phyloP scores from a whole-genome alignment of 2,797 vertebrate species.

The Lerista edwardsae region DNA sequence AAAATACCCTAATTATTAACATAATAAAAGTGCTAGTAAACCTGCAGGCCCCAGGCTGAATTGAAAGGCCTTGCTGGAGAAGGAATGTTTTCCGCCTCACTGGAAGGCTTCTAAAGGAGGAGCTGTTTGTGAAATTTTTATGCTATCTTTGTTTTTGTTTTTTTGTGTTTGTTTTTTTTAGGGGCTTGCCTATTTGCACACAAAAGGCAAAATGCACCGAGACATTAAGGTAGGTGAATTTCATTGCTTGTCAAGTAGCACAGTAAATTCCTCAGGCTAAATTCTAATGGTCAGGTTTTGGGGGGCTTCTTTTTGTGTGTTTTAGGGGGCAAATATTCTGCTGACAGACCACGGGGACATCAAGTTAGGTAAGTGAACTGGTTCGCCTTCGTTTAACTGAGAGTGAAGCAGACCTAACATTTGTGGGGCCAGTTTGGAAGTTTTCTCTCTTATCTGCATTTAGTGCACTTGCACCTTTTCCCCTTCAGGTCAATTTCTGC shows the following conservation, averaged over 20 bases:
- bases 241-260: slow-evolving; percentile 13
- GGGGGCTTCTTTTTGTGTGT: slow-evolving; percentile 40
- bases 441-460: not conserved
- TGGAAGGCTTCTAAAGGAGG: no score
- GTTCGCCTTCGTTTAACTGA: not conserved
- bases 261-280: slow-evolving; percentile 5
- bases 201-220: slow-evolving; percentile 96
- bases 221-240: slow-evolving; percentile 92
- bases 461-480: not conserved
- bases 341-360: slow-evolving; percentile 95
- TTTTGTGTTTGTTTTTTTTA: slow-evolving; percentile 64
- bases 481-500: no score
- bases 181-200: slow-evolving; percentile 95
- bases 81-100: no score
- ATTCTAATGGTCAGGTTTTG: slow-evolving; percentile 30
- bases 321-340: slow-evolving; percentile 96
- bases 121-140: not conserved
- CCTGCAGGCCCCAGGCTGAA: no score
- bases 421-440: not conserved
- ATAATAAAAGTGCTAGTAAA: no score
- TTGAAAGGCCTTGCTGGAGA: no score
- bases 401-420: no score
- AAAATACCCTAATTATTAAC: no score
- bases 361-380: slow-evolving; percentile 89
- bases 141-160: not conserved